Percentiles rank a stretch among this genome's conserved stretches.
phyloP scores from a whole-genome alignment of 2,797 vertebrate species.

The Parauchenoglanis ngamensis region DNA sequence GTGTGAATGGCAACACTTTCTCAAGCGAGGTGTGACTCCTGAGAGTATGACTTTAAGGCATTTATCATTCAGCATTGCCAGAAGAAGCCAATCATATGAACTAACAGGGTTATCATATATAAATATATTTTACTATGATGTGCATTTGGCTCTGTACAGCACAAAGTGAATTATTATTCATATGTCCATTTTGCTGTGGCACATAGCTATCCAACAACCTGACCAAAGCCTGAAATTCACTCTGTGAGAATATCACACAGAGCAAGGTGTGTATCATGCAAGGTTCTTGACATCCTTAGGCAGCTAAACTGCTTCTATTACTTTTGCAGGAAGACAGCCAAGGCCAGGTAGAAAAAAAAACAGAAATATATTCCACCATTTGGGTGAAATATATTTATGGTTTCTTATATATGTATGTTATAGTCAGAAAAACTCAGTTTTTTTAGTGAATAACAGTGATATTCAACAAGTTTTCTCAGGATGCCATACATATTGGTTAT shows the following conservation, averaged over 20 bases:
- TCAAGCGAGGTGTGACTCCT: conserved; percentile 21
- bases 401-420: background rate
- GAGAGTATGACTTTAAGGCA: background rate
- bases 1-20: conserved; percentile 48
- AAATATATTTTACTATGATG: background rate
- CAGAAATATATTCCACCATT: background rate
- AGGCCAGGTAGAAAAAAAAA: background rate
- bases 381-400: background rate
- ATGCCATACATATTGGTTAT: background rate
- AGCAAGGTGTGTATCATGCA: too few species aligned
- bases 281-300: background rate
- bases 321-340: background rate
- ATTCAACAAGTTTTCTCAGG: background rate
- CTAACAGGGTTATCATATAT: background rate
- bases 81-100: background rate
- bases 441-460: background rate
- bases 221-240: background rate
- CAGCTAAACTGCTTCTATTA: background rate
- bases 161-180: background rate
- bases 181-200: background rate
- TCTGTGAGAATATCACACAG: background rate
- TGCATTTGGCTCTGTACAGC: background rate
- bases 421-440: background rate
- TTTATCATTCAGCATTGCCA: background rate
- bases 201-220: background rate